phyloP scores from a whole-genome alignment of 2,797 vertebrate species.

The Melanotaenia pygmaea region DNA sequence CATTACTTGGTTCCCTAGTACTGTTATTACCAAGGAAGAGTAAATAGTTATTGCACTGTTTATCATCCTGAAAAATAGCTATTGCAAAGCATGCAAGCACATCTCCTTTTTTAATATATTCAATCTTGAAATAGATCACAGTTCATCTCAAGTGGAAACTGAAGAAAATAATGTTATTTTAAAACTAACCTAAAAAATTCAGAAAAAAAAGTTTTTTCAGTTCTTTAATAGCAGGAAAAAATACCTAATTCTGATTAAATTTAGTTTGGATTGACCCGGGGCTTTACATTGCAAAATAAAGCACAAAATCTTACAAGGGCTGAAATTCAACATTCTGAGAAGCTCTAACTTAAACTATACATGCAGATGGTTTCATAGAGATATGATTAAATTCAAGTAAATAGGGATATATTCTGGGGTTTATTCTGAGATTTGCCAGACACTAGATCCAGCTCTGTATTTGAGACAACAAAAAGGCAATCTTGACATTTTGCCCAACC shows the following conservation, averaged over 20 bases:
- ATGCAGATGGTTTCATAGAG: conserved; percentile 64
- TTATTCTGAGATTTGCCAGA: conserved; percentile 83
- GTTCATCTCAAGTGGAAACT: conserved; percentile 23
- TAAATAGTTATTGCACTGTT: conserved; percentile 75
- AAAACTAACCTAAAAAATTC: conserved; percentile 15
- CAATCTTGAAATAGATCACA: conserved; percentile 54
- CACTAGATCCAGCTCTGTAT: conserved; percentile 75
- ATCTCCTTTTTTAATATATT: conserved; percentile 61
- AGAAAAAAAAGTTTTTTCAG: conserved; percentile 9
- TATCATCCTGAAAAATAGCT: conserved; percentile 65
- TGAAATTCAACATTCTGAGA: conserved; percentile 36
- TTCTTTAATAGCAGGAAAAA: conserved; percentile 7
- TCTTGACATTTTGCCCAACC: conserved; percentile 87
- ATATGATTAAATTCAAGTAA: conserved; percentile 74
- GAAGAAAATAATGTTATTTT: conserved; percentile 31
- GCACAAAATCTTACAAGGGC: conserved; percentile 22
- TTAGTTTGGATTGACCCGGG: background rate
- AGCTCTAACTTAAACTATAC: conserved; percentile 39
- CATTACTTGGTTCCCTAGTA: conserved; percentile 73
- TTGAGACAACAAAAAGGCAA: conserved; percentile 87
- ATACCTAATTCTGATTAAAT: conserved; percentile 6
- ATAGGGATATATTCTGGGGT: conserved; percentile 77
- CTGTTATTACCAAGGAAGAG: conserved; percentile 75
- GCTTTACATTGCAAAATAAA: background rate
- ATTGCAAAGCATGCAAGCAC: conserved; percentile 46